A percentile compares a stretch with the other conserved stretches of the same genome.
phyloP scores from a whole-genome alignment of 2,113 vertebrate genomes.

The Tachysurus fulvidraco region DNA sequence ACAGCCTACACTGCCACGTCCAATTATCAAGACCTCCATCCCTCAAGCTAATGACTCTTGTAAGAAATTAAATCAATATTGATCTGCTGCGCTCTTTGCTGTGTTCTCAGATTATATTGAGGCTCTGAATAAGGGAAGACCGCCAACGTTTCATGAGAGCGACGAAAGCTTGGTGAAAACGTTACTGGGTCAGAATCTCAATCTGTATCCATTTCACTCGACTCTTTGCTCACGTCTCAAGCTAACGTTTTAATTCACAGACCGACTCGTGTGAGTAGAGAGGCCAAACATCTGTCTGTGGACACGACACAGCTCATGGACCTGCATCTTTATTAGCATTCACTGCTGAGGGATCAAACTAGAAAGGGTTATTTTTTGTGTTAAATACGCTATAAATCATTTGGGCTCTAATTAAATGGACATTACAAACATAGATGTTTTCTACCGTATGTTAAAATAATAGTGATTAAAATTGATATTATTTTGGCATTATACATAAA shows the following conservation, averaged over 20 bases:
- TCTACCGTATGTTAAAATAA: no score
- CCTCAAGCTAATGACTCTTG: conserved; percentile 53
- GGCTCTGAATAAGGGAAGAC: conserved; percentile 44
- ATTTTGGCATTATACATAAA: neutral
- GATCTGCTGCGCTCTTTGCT: conserved; percentile 50
- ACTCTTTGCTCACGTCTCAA: conserved; percentile 27
- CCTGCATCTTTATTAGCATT: conserved; percentile 21
- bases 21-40: conserved; percentile 51
- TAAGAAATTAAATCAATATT: conserved; percentile 56
- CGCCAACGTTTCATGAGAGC: conserved; percentile 41
- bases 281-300: conserved; percentile 19
- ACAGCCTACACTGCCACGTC: conserved; percentile 39
- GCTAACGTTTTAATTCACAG: conserved; percentile 29
- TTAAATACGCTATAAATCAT: neutral
- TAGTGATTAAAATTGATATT: neutral
- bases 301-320: conserved; percentile 13
- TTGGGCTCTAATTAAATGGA: neutral
- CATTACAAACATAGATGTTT: neutral
- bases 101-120: conserved; percentile 50
- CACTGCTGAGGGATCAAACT: neutral
- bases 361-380: neutral
- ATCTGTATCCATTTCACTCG: conserved; percentile 37
- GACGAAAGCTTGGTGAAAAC: conserved; percentile 32
- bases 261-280: conserved; percentile 1
- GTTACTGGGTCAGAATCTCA: conserved; percentile 30